A percentile compares a stretch with the other conserved stretches of the same genome.
These are phyloP conservation scores for Xenopus laevis DNA, from an alignment of 2,113 vertebrate species.

Conservation along the genomic window DNA sequence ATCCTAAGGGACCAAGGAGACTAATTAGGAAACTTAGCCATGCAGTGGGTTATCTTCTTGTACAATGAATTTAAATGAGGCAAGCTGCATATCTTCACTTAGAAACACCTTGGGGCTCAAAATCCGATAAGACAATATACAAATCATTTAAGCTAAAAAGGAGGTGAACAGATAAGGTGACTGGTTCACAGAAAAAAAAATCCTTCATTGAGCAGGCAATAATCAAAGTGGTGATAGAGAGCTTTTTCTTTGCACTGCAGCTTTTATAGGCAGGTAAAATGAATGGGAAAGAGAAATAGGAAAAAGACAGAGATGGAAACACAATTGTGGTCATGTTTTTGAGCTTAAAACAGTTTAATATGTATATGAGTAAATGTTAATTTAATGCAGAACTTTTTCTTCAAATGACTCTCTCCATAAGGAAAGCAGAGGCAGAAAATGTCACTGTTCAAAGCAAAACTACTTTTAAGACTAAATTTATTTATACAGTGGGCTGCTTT, in stretches of 20 bases:
- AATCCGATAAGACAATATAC: constrained; percentile 50
- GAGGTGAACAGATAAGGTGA: constrained; percentile 45
- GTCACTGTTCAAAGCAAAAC: too few relatives aligned
- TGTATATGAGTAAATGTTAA: too few relatives aligned
- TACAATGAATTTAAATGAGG: constrained; percentile 54
- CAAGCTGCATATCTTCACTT: constrained; percentile 47
- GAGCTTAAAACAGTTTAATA: too few relatives aligned
- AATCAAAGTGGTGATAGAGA: constrained; percentile 38
- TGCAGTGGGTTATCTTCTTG: constrained; percentile 56
- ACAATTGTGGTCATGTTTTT: too few relatives aligned
- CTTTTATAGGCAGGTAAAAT: too few relatives aligned
- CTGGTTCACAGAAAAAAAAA: constrained; percentile 40
- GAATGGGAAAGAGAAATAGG: too few relatives aligned
- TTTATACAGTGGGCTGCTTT: too few relatives aligned
- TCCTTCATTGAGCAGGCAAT: constrained; percentile 30
- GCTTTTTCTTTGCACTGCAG: background rate
- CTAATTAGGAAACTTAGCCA: constrained; percentile 59
- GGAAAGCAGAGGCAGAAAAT: too few relatives aligned
- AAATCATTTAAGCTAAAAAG: constrained; percentile 50
- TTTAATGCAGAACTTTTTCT: too few relatives aligned
- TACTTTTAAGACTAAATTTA: too few relatives aligned
- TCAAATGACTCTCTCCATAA: too few relatives aligned
- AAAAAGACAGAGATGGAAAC: too few relatives aligned
- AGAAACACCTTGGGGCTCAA: constrained; percentile 44
- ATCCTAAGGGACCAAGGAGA: constrained; percentile 49